Evolutionary conservation across 2,113 vertebrate species (phyloP), one percentile per base, ranked within the genome.

Genomic region (Neopipo cinnamomea): DNA sequence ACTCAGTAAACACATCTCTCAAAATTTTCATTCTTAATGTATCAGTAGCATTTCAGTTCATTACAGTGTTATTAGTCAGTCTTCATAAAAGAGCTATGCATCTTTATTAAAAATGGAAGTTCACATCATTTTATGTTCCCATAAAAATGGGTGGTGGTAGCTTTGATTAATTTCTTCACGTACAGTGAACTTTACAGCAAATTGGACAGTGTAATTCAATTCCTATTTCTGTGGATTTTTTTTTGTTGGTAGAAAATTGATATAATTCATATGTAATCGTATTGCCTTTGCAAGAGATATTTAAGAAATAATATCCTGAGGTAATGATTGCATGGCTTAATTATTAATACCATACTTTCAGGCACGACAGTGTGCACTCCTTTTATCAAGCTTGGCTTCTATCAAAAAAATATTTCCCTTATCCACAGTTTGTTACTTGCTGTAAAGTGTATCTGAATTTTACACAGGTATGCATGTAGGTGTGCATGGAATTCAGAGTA

Each of bases 61-160:
- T 97, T 97, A 98, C 50, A 89, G 73, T 97, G 98, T 98, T 98
- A 99, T 98, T 98, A 98, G 98, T 98, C 97, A 97, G 97, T 99
- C 98, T 99, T 99, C 98, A 99, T 99, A 99, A 99, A 99, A 98
- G 98, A 96, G 98, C 98, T 97, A 98, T 98, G 98, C 97, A 98
- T 98, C 98, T 99, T 98, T 98, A 99, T 99, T 99, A 99, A 99
- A 98, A 98, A 98, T 98, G 98, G 98, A 99, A 99, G 98, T 98
- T 98, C 98, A 98, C 98, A 98, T 98, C 98, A 98, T 99, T 99
- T 99, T 99, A 99, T 98, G 98, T 98, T 97, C 98, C 98, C 98
- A 98, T 99, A 99, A 99, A 99, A 97, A 97, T 97, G 97, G 98
- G 98, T 98, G 98, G 98, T 98, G 98, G 98, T 97, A 97, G 98